Percentiles rank a stretch among this genome's conserved stretches.
Evolutionary conservation across 92 coral and sea anemone species (phyloP).

Genomic region (Anthopleura xanthogrammica): DNA sequence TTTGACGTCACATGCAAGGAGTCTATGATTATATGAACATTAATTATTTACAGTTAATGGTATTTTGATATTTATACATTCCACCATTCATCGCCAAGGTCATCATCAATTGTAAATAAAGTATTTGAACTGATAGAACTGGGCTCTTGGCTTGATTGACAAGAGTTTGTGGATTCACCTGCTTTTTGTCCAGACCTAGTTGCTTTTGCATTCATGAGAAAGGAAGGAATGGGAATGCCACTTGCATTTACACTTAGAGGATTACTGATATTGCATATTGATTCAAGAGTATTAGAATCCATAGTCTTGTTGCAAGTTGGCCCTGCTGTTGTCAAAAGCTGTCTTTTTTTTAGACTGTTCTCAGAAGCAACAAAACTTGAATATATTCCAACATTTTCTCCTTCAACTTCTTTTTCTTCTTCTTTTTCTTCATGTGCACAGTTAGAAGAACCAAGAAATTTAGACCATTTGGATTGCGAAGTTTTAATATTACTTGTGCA

Average conservation of each 20-base stretch:
- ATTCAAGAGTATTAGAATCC: background rate
- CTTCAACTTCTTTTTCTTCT: background rate
- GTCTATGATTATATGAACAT: no score
- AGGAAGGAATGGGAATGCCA: background rate
- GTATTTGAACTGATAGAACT: background rate
- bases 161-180: background rate
- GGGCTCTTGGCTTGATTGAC: background rate
- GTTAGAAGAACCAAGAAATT: conserved; percentile 11
- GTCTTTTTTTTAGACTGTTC: background rate
- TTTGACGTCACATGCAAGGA: no score
- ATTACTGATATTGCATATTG: background rate
- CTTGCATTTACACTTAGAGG: background rate
- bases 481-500: conserved; percentile 1
- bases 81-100: conserved; percentile 56
- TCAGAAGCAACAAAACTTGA: background rate
- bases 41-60: background rate
- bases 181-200: background rate
- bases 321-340: background rate
- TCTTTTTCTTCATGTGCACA: background rate
- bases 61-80: conserved; percentile 8
- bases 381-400: background rate
- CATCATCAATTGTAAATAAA: conserved; percentile 35
- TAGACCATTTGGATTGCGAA: conserved; percentile 27
- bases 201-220: background rate
- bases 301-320: background rate